phyloP scores from a whole-genome alignment of 2,113 vertebrate species.

The Percina caprodes region DNA sequence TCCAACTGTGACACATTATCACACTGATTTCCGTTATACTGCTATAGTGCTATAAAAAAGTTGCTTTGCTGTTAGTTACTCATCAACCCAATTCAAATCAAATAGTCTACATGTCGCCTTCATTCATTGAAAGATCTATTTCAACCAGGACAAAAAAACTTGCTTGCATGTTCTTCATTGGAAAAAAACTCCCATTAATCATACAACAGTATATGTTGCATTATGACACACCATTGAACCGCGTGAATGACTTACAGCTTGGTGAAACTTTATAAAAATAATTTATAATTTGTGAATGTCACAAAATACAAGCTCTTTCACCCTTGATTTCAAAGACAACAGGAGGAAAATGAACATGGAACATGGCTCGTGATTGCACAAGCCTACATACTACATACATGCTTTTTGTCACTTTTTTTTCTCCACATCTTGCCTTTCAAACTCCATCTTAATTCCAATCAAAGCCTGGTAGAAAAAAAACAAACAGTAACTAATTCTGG shows the following conservation, averaged over 20 bases:
- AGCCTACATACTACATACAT: background rate
- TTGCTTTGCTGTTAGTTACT: slow-evolving; percentile 1
- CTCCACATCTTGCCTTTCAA: background rate
- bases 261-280: background rate
- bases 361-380: background rate
- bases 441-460: background rate
- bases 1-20: slow-evolving; percentile 44
- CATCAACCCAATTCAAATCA: background rate
- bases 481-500: background rate
- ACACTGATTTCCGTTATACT: slow-evolving; percentile 49
- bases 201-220: slow-evolving; percentile 29
- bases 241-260: background rate
- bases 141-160: background rate
- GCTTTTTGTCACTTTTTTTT: background rate
- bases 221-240: background rate
- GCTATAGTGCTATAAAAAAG: slow-evolving; percentile 8
- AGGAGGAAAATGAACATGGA: background rate
- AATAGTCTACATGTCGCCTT: background rate
- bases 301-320: slow-evolving; percentile 1
- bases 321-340: background rate
- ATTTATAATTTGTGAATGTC: background rate
- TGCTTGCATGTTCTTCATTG: background rate
- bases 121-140: background rate
- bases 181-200: slow-evolving; percentile 9
- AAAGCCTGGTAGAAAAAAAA: background rate